Evolutionary conservation across 2,113 vertebrate genomes (phyloP), one percentile per base, ranked within the genome.

Genomic region (Eolophus roseicapilla): DNA sequence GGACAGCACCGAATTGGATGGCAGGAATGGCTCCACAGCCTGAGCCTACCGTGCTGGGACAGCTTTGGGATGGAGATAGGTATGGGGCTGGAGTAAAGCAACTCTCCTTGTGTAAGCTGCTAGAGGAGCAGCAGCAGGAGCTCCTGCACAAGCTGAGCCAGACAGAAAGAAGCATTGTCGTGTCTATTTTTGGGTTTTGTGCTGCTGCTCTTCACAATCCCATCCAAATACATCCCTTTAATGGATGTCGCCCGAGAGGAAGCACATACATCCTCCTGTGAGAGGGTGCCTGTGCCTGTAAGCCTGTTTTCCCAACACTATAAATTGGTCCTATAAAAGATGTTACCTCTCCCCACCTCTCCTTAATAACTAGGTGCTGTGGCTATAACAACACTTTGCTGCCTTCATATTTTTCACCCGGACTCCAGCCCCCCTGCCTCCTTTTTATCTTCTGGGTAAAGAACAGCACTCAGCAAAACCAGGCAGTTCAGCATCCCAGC

Each of bases 301-400:
- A 92, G 79, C 53, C 79, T 90, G 59, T 86, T 93, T 82, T 47
- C 60, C 71, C 76, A 65, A n/a, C 47, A 15, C 79, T 73, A 74
- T 88, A 93, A 95, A 93, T 90, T 44, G 52, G 20, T 79, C 80
- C 77, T 43, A 39, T 93, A 92, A 92, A 93, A 92, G 91, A 80
- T 88, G 94, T 73, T 92, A 33, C 39, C 29, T 80, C 77, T 91
- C n/a, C 27, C 68, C 83, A 53, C 31, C 46, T 67, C 79, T 73
- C 87, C 81, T 82, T 47, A 84, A 71, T 87, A 75, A 82, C 84
- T 9, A 17, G 5, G 5, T 53, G 55, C 23, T 12, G 12, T 49
- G 90, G 60, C 43, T 53, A 1, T 75, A 92, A 70, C 62, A 88
- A 43, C 2, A 2, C 15, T 82, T 67, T 0, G 4, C 69, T 6